Evolutionary conservation across 2,113 vertebrate species (phyloP).

Genomic region (Gallinago paraguaiae): DNA sequence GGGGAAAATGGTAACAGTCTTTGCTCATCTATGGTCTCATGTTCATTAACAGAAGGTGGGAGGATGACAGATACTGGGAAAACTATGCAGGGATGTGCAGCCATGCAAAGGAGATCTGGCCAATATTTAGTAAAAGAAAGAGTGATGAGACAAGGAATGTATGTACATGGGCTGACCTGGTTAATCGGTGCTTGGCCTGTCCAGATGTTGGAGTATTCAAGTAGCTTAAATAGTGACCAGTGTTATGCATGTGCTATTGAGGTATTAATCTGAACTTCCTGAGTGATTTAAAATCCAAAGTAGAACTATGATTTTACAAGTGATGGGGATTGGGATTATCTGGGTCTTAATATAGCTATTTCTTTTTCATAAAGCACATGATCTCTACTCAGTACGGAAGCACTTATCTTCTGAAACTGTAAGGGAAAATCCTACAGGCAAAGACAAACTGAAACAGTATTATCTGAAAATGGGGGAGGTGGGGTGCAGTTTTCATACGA

Average conservation of each 20-base stretch:
- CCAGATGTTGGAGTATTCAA: conserved; percentile 13
- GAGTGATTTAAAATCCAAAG: conserved; percentile 48
- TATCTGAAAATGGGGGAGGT: neutral
- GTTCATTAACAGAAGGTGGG: neutral
- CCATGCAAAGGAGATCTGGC: neutral
- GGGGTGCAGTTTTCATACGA: neutral
- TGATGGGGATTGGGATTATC: conserved; percentile 38
- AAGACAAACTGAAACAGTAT: neutral
- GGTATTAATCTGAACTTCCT: conserved; percentile 40
- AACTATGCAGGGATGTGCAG: neutral
- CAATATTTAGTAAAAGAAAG: neutral
- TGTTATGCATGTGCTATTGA: neutral
- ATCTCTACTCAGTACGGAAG: neutral
- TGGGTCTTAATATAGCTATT: conserved; percentile 36
- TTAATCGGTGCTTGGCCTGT: conserved; percentile 3
- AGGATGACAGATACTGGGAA: neutral
- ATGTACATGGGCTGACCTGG: neutral
- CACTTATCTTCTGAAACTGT: neutral
- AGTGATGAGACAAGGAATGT: neutral
- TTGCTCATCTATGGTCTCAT: neutral
- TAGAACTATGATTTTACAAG: conserved; percentile 45
- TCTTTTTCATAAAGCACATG: conserved; percentile 17
- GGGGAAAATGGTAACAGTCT: conserved; percentile 27
- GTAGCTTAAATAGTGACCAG: conserved; percentile 21
- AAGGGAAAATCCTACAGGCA: neutral